Percentiles rank a stretch among this genome's conserved stretches.
phyloP scores from a whole-genome alignment of 2,888 invertebrate species.

The Lasioglossum lativentre region DNA sequence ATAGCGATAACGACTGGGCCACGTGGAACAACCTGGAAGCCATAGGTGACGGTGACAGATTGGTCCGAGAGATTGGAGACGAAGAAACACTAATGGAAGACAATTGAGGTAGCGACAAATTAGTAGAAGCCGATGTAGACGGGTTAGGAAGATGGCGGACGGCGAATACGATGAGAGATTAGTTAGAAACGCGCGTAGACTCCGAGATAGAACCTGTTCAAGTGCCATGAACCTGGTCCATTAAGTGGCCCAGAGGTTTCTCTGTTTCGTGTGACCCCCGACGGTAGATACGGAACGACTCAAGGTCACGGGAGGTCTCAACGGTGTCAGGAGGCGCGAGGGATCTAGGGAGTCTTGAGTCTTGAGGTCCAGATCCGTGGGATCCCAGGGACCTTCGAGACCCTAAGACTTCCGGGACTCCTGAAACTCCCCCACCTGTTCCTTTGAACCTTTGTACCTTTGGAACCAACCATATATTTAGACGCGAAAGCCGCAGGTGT shows the following conservation, averaged over 20 bases:
- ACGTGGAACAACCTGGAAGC: neutral
- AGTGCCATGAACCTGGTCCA: neutral
- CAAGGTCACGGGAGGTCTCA: neutral
- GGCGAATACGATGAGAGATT: neutral
- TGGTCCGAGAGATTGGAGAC: constrained; percentile 1
- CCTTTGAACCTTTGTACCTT: neutral
- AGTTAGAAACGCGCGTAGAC: neutral
- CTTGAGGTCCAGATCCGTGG: neutral
- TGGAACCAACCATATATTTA: neutral
- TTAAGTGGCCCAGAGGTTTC: neutral
- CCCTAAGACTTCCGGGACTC: neutral
- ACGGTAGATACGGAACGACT: neutral
- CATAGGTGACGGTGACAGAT: neutral
- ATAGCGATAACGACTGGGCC: neutral
- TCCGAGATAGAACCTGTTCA: neutral
- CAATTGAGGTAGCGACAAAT: neutral
- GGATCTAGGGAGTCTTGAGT: neutral
- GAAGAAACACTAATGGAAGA: neutral
- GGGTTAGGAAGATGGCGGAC: neutral
- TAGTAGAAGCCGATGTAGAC: neutral
- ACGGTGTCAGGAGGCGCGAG: neutral
- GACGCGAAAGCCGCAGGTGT: constrained; percentile 3
- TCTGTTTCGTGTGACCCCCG: neutral
- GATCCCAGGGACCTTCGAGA: neutral
- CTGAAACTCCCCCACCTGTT: neutral